A percentile compares a stretch with the other conserved stretches of the same genome.
Evolutionary conservation across 23 tunicate genomes (phyloP).

Genomic region (Aplidium turbinatum): DNA sequence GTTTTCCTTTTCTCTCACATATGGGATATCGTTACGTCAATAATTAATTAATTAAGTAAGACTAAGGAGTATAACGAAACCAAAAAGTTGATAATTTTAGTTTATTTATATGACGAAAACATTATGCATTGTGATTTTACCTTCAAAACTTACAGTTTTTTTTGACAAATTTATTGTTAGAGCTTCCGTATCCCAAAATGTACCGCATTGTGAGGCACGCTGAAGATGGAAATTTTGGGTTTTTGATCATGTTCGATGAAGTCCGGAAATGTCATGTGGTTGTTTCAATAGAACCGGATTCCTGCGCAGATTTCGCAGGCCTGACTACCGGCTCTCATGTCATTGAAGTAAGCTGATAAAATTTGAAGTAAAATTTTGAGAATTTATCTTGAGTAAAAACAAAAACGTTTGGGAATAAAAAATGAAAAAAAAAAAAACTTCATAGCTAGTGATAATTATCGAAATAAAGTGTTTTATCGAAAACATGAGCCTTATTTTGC

Average conservation of each 20-base stretch:
- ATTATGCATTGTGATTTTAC: no score
- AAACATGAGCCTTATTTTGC: no score
- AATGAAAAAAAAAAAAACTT: background rate
- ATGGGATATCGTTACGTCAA: no score
- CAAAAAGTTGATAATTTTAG: no score
- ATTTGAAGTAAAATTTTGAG: background rate
- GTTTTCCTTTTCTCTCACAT: no score
- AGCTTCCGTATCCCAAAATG: constrained; percentile 84
- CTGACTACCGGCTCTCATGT: constrained; percentile 61
- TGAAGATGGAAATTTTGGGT: constrained; percentile 46
- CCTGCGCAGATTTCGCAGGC: constrained; percentile 86
- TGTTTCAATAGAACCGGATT: constrained; percentile 39
- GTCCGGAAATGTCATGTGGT: constrained; percentile 65
- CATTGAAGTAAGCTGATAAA: constrained; percentile 63
- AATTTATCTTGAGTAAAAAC: background rate
- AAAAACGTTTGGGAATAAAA: background rate
- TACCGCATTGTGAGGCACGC: constrained; percentile 58
- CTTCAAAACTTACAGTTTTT: no score
- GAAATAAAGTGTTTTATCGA: no score
- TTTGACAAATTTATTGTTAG: constrained; percentile 36
- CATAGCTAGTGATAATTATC: background rate
- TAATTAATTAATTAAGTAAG: no score
- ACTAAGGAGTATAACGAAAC: no score
- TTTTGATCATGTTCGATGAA: constrained; percentile 59
- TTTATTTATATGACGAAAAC: no score